Base-by-base conservation (phyloP, 30 jellyfish, hydroid and myxozoan species). In the Chrysaora quinquecirrha region DNA sequence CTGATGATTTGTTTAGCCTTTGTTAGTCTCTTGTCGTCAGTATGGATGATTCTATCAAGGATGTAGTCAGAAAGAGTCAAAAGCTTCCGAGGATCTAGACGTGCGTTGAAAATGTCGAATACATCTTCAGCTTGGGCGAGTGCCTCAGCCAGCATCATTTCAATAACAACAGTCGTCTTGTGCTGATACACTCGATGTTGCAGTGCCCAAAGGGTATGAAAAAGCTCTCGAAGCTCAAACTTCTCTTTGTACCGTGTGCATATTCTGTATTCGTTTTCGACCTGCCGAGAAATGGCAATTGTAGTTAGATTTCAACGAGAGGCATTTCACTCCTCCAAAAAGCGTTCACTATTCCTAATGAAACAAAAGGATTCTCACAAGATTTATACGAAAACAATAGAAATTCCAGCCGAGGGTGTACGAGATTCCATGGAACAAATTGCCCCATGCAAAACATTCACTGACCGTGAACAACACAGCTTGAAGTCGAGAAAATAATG, bases 81-180 rank as follows among this genome's bases (percentile, higher is more conserved):
- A 60, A 80, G 75, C 69, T 29, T 34, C 16, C 35, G 61, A 0
- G 83, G 90, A 21, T 80, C 69, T 43, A 64, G 24, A 0, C 76
- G 34, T 19, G 90, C 90, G 18, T 67, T 58, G 11, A 71, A 66
- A 11, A 80, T 64, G 4, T 67, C 34, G 78, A 80, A 80, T 28
- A 48, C 29, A 4, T n/a, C 21, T 23, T 66, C 83, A 24, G 90
- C 90, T 4, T 47, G 34, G 16, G 65, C 54, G 43, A 80, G 21
- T 7, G 95, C 95, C 35, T 84, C 88, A 25, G 87, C 87, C 0
- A 84, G 32, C 95, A 84, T 84, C 82, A 73, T 66, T 67, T 84
- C 95, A 48, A 84, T 73, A 0, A 84, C 79, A 21, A 67, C 46
- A 4, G 82, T 63, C 1, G 95, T 84, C 62, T 75, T 84, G 75